Percentiles rank a stretch among this genome's conserved stretches.
Conservation (phyloP, 2,797 vertebrate species). For the Luscinia luscinia region DNA sequence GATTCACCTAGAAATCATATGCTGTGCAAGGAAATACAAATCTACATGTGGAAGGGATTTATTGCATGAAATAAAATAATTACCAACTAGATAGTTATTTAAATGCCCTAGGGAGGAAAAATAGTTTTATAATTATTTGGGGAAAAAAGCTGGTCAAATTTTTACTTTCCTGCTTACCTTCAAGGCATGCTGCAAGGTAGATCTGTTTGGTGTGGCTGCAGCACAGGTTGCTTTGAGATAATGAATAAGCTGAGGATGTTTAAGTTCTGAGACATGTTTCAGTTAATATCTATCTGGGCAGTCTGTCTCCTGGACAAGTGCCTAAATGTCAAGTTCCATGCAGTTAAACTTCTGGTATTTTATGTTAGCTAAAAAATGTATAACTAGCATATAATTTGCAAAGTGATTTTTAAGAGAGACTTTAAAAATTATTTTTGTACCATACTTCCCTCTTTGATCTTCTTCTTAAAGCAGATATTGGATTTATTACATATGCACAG, state of each 20-base stretch:
- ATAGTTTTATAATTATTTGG: neutral
- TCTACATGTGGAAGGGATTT: neutral
- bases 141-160: neutral
- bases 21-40: neutral
- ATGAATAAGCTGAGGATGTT: neutral
- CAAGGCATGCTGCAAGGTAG: constrained; percentile 6
- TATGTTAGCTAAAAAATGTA: neutral
- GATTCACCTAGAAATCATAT: neutral
- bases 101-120: neutral
- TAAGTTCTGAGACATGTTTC: neutral
- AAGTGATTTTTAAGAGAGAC: neutral
- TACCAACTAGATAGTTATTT: neutral
- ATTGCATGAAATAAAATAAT: neutral
- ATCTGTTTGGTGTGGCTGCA: neutral
- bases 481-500: neutral
- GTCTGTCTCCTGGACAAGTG: neutral
- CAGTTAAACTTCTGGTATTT: neutral
- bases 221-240: neutral
- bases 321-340: neutral
- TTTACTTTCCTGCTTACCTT: neutral
- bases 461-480: neutral
- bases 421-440: neutral
- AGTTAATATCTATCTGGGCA: neutral
- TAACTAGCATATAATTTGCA: neutral
- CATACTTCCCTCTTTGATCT: neutral